Base-by-base conservation (phyloP, 2,113 vertebrate species). In the Sminthopsis crassicaudata region DNA sequence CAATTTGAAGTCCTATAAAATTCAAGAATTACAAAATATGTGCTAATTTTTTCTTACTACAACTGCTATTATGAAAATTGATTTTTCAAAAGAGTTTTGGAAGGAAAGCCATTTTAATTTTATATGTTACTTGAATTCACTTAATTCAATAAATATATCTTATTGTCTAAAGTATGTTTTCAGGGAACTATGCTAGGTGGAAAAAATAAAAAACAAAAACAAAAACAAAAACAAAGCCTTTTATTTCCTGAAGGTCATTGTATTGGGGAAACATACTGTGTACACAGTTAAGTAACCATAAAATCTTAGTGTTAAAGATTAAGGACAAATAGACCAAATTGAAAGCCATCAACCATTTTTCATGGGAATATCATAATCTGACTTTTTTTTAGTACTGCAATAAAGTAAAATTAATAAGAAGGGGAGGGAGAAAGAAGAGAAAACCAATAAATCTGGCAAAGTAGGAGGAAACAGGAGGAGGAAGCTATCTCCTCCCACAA, bases 401-500 rank as follows among this genome's bases (percentile, higher is more conserved):
- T n/a, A 76, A 67, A 67, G 16, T 16, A 67, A 76, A 76, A 76
- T 76, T n/a, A 76, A n/a, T 67, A 76, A 76, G 14, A 76, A 76
- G 14, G 14, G 60, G 14, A n/a, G 60, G 36, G 5, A 30, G 24
- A 14, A 30, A 3, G 25, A 3, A n/a, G 36, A 76, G 5, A 36
- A 76, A 3, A 16, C 11, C 30, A 36, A 30, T 2, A 67, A 67
- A 36, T 67, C 12, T 30, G 57, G 26, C 36, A 76, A 76, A 67
- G 57, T 30, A 60, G 60, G 60, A 67, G 30, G 14, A 16, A n/a
- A 36, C n/a, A n/a, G 36, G 36, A 16, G 4, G 16, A 16, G 0
- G 4, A 36, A 16, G 0, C 1, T 67, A n/a, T 11, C 0, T n/a
- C 3, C 30, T 4, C 60, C 12, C 14, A 36, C 14, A 67, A n/a